Percentiles rank a stretch among this genome's conserved stretches.
Evolutionary conservation across 2,888 invertebrate species (phyloP).

Genomic region (Glaucopsyche alexis): DNA sequence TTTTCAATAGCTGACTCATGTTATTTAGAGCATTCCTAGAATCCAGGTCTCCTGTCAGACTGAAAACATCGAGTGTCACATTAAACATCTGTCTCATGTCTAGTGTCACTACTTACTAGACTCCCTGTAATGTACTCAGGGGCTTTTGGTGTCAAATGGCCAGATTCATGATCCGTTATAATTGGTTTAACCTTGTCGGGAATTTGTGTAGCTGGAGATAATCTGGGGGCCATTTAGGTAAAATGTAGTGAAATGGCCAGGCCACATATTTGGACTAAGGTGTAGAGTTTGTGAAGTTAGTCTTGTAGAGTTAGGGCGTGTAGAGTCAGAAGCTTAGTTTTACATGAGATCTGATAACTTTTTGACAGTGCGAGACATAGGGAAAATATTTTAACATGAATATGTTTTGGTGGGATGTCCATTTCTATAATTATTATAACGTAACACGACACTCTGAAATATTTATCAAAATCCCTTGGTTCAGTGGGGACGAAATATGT

Average conservation of each 20-base stretch:
- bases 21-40: not conserved
- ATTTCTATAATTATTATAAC: not conserved
- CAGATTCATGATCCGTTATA: slow-evolving; percentile 2
- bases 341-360: too few relatives aligned
- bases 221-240: too few relatives aligned
- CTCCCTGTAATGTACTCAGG: not conserved
- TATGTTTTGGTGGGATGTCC: too few relatives aligned
- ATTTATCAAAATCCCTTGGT: not conserved
- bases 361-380: too few relatives aligned
- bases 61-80: not conserved
- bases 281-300: too few relatives aligned
- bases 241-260: too few relatives aligned
- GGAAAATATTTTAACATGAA: too few relatives aligned
- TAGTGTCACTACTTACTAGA: not conserved
- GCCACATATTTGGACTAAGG: too few relatives aligned
- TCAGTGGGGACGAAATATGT: too few relatives aligned
- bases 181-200: slow-evolving; percentile 7
- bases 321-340: too few relatives aligned
- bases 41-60: slow-evolving; percentile 6
- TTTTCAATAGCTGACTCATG: not conserved
- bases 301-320: too few relatives aligned
- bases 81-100: slow-evolving; percentile 7
- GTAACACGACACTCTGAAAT: not conserved
- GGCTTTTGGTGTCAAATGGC: slow-evolving; percentile 9
- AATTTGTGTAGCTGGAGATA: not conserved